These are phyloP conservation scores for Anthophora plumipes DNA, from an alignment of 2,888 invertebrate genomes.

Conservation along the genomic window DNA sequence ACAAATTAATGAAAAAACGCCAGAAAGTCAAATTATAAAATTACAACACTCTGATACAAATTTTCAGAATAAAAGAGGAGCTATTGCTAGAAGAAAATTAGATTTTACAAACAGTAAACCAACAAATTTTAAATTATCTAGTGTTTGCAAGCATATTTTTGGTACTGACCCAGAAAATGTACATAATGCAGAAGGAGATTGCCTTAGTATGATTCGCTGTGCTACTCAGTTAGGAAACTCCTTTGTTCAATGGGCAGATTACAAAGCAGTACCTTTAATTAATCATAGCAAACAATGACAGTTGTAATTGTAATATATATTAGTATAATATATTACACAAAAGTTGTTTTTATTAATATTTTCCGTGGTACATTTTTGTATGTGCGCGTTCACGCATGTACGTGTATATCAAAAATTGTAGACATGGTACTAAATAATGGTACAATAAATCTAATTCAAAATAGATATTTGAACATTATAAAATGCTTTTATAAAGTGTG, in stretches of 20 bases:
- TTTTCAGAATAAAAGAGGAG: constrained; percentile 25
- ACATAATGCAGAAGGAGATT: constrained; percentile 90
- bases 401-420: no score
- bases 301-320: no score
- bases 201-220: constrained; percentile 88
- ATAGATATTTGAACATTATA: not conserved
- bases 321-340: not conserved
- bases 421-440: no score
- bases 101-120: constrained; percentile 61
- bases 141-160: constrained; percentile 86
- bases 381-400: not conserved
- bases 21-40: constrained; percentile 80
- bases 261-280: constrained; percentile 81
- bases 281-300: constrained; percentile 42
- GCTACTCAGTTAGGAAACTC: constrained; percentile 86
- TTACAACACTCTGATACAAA: constrained; percentile 4
- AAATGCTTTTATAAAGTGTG: no score
- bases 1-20: constrained; percentile 86
- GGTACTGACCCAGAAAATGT: constrained; percentile 84
- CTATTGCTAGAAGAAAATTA: constrained; percentile 44
- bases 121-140: constrained; percentile 85
- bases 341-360: not conserved
- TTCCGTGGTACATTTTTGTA: not conserved
- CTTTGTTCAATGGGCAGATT: constrained; percentile 87
- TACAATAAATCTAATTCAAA: not conserved